Evolutionary conservation across 2,888 invertebrate species (phyloP), one percentile per base, ranked within the genome.

Genomic region (Melikaiella ostensackeni): DNA sequence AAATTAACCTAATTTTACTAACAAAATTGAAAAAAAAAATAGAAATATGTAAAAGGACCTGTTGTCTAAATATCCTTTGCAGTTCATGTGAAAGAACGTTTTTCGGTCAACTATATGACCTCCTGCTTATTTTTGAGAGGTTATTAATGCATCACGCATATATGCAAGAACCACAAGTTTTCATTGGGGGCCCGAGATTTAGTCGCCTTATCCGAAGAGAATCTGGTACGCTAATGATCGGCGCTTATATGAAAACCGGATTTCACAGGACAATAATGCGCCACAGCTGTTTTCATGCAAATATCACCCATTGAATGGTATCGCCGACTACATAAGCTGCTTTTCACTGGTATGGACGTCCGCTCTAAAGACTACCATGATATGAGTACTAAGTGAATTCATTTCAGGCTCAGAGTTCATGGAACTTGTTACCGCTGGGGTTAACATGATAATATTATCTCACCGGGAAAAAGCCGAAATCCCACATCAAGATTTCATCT

Each of bases 221-320:
- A 70, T 70, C 70, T 70, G n/a, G 70, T 33, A 80, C 78, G 79
- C 80, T 83, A 83, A 82, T 82, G 83, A 82, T 81, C 83, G 83
- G 83, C 81, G 80, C 81, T 82, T 80, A 80, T 81, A 77, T 50
- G 50, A 81, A 79, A 82, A 83, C 84, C 85, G 86, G 86, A 86
- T 84, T 84, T 84, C 82, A 81, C 79, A 81, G 81, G 79, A 83
- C 82, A 79, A 82, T 83, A 81, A 73, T 55, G 38, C 76, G 76
- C 66, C 57, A 76, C 35, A 55, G 46, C 76, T 64, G 61, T 73
- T 76, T 76, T 76, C 76, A 76, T 76, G 76, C 81, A 80, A 75
- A 80, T 76, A 77, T 70, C 70, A 21, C 59, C 76, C 70, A 70
- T 70, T 76, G 61, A 76, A 62, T 73, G 19, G 73, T 61, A 57